Base-by-base conservation (phyloP, 2,113 vertebrate species). In the Elachura formosa region DNA sequence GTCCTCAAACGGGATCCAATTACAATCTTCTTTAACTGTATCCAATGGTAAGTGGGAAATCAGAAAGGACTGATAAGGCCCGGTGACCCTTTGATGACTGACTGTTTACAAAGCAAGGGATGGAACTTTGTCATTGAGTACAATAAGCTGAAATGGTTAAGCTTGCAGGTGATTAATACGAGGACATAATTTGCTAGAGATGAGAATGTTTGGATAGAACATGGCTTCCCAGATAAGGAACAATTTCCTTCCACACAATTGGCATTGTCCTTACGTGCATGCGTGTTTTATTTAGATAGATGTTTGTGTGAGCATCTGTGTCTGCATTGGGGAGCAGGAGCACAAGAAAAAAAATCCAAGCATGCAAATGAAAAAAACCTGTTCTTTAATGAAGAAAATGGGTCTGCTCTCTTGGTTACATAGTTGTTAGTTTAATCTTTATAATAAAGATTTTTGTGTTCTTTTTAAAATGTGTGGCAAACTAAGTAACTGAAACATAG, bases 401-500 rank as follows among this genome's bases (percentile, higher is more conserved):
- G 45, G 33, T 69, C 6, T 95, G 23, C 89, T 84, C 80, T 74
- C 63, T 92, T 82, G 61, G 84, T 66, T 80, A 55, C 92, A 88
- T 77, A 95, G 94, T 22, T 95, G 91, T 89, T 94, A 94, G 89
- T 82, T 84, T 73, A 88, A 96, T 96, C 87, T 97, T 95, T 93
- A 93, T 90, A 74, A 94, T 93, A 95, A 97, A 89, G 66, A 87
- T 64, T 96, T 69, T 72, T 36, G 20, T 25, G 20, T 34, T 58
- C 31, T 55, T 31, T 56, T 62, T 58, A 20, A 63, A 90, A 90
- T 95, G 78, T 95, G 40, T 95, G 94, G 96, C 89, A 96, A 95
- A 90, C 66, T 87, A 89, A 90, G 40, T 56, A 80, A 96, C 95
- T 97, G 92, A 89, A 98, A 97, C 94, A 97, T 97, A 98, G 96